Conservation (phyloP, 2,113 vertebrate species). For the Equus quagga region DNA sequence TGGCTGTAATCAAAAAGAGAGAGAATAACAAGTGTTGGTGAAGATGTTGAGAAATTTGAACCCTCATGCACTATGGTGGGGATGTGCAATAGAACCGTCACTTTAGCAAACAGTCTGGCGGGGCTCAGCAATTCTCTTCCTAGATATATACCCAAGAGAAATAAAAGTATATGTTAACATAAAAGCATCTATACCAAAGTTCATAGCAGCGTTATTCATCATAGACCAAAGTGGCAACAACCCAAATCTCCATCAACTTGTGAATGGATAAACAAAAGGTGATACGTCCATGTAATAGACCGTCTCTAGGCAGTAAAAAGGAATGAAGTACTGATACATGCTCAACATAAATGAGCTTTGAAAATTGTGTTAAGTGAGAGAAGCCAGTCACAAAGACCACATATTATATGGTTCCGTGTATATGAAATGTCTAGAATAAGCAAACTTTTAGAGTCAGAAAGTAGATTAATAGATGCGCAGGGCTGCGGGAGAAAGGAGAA, state of each 20-base stretch:
- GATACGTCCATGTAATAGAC: background rate
- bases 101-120: background rate
- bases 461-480: too few species aligned
- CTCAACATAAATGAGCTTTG: background rate
- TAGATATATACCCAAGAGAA: background rate
- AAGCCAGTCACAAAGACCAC: background rate
- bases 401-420: background rate
- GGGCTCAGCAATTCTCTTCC: background rate
- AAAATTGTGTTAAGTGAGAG: background rate
- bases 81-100: accelerated
- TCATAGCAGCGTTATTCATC: background rate
- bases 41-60: background rate
- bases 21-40: background rate
- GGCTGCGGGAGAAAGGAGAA: background rate
- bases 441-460: background rate
- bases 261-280: background rate
- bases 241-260: background rate
- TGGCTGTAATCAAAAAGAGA: background rate
- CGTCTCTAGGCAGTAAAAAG: background rate
- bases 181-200: background rate
- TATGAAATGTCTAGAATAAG: background rate
- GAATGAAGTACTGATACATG: background rate
- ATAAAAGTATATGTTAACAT: background rate
- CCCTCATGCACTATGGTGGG: accelerated
- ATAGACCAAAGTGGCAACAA: background rate